Evolutionary conservation across 2,113 vertebrate genomes (phyloP).

Genomic region (Gallinago media): DNA sequence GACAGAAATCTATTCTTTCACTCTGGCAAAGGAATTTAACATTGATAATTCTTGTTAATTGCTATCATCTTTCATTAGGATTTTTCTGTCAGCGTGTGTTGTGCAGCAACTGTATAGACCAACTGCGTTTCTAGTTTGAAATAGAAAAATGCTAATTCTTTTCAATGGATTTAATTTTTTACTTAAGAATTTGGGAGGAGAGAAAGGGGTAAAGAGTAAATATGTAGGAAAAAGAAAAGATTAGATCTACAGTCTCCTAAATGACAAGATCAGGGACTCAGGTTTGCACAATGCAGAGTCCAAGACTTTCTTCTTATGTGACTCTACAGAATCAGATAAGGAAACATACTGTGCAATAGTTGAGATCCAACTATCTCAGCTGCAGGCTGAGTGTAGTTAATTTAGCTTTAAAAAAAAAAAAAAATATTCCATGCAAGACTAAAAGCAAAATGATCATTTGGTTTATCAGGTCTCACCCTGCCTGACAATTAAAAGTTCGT

Average conservation of each 20-base stretch:
- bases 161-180: background rate
- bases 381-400: background rate
- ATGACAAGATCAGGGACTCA: background rate
- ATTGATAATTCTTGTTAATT: slow-evolving; percentile 25
- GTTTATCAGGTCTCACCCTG: background rate
- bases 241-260: background rate
- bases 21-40: background rate
- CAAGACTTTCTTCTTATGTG: background rate
- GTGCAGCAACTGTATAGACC: background rate
- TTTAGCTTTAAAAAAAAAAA: background rate
- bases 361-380: background rate
- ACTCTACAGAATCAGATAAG: background rate
- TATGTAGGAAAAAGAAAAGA: background rate
- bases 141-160: background rate
- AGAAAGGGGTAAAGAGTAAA: background rate
- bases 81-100: slow-evolving; percentile 4
- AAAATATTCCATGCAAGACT: background rate
- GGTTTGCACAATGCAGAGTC: background rate
- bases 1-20: slow-evolving; percentile 18
- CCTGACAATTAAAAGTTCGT: background rate
- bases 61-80: slow-evolving; percentile 28
- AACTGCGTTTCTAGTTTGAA: background rate
- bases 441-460: background rate
- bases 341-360: background rate
- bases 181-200: background rate